Percentiles rank a stretch among this genome's conserved stretches.
Evolutionary conservation across 2,888 invertebrate genomes (phyloP).

Genomic region (Hedychridium roseum): DNA sequence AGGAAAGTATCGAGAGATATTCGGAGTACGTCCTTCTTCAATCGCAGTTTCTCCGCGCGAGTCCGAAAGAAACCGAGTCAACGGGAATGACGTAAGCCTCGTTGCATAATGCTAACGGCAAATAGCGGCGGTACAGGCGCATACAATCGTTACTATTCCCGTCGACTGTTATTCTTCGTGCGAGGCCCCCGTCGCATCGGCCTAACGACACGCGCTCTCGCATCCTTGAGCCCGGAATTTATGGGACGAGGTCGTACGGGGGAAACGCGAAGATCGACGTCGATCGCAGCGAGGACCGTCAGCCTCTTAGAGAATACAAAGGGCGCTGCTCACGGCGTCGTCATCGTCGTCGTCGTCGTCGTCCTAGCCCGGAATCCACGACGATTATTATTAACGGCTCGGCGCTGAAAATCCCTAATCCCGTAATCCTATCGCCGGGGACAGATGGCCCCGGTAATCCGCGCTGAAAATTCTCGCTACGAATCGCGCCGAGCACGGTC

Average conservation of each 20-base stretch:
- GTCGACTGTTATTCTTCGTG: slow-evolving; percentile 49
- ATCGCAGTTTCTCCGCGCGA: too few relatives aligned
- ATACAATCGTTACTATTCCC: slow-evolving; percentile 41
- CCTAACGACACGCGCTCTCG: slow-evolving; percentile 34
- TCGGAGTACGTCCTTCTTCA: too few relatives aligned
- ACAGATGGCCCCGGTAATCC: slow-evolving; percentile 43
- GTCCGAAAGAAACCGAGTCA: too few relatives aligned
- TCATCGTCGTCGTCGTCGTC: slow-evolving; percentile 5
- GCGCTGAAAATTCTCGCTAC: slow-evolving; percentile 25
- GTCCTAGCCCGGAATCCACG: slow-evolving; percentile 19
- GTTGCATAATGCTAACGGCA: slow-evolving; percentile 37
- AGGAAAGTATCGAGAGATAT: too few relatives aligned
- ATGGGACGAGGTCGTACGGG: slow-evolving; percentile 53
- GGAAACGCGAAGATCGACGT: not conserved
- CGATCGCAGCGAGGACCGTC: not conserved
- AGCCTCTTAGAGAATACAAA: not conserved
- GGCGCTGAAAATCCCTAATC: slow-evolving; percentile 44
- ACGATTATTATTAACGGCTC: slow-evolving; percentile 44
- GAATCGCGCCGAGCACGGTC: slow-evolving; percentile 13
- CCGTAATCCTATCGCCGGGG: slow-evolving; percentile 45
- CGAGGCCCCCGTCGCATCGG: slow-evolving; percentile 39
- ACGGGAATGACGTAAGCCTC: slow-evolving; percentile 35
- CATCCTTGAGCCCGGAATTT: slow-evolving; percentile 58
- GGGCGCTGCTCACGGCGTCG: not conserved
- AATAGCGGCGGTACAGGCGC: slow-evolving; percentile 16